Percentiles rank a stretch among this genome's conserved stretches.
These are phyloP conservation scores for Isichthys henryi DNA, from an alignment of 2,113 vertebrate genomes.

Conservation along the genomic window DNA sequence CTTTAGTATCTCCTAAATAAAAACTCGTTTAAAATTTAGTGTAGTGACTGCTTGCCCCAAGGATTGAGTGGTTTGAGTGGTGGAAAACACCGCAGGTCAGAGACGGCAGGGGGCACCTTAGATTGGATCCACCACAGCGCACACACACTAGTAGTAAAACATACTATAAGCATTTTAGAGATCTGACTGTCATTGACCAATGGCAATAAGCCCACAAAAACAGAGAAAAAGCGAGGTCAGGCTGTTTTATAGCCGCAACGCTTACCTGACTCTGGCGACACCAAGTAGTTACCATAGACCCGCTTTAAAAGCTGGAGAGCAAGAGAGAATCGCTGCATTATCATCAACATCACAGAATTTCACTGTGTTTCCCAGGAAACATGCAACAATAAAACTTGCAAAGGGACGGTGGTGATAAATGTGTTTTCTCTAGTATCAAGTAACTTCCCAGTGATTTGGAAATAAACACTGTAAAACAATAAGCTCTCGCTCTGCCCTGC, in stretches of 20 bases:
- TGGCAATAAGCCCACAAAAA: not conserved
- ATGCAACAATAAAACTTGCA: not conserved
- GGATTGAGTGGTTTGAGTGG: not conserved
- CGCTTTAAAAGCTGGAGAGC: slow-evolving; percentile 78
- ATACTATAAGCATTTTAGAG: not conserved
- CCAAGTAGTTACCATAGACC: slow-evolving; percentile 79
- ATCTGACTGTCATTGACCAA: not conserved
- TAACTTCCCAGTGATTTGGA: not conserved
- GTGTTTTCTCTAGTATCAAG: not conserved
- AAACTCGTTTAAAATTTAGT: not conserved
- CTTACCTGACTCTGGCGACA: slow-evolving; percentile 78
- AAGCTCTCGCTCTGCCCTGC: not conserved
- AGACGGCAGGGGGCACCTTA: not conserved
- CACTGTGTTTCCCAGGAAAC: not conserved
- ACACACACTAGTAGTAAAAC: not conserved
- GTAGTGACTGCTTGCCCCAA: not conserved
- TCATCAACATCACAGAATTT: not conserved
- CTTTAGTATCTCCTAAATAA: not conserved
- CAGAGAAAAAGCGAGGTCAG: not conserved
- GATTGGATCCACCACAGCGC: not conserved
- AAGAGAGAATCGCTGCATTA: slow-evolving; percentile 37
- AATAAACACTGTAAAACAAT: not conserved
- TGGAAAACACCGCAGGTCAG: not conserved
- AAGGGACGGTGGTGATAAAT: not conserved
- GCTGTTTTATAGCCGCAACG: not conserved